phyloP scores from a whole-genome alignment of 2,797 vertebrate species.

The Onychomys arenicola region DNA sequence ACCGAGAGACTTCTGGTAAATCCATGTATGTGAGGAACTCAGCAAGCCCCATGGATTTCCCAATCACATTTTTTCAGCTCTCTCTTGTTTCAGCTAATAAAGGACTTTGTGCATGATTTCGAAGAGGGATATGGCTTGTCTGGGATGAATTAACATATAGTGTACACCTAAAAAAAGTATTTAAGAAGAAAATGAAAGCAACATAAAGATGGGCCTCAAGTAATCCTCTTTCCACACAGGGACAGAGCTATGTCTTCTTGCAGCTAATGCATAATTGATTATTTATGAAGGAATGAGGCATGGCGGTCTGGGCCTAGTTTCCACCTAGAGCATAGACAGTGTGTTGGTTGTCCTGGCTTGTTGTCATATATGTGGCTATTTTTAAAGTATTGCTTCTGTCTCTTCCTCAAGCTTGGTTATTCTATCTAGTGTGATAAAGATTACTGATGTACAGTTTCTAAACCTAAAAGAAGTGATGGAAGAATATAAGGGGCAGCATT shows the following conservation, averaged over 20 bases:
- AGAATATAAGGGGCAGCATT: constrained; percentile 57
- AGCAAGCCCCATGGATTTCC: constrained; percentile 59
- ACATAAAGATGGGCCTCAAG: constrained; percentile 42
- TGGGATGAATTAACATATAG: constrained; percentile 23
- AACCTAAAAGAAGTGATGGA: constrained; percentile 68
- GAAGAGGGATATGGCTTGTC: constrained; percentile 40
- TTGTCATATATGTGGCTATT: constrained; percentile 69
- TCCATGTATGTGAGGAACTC: constrained; percentile 29
- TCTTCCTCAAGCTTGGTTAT: constrained; percentile 71
- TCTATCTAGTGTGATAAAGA: constrained; percentile 76
- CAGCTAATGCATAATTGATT: constrained; percentile 36
- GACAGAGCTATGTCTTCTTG: constrained; percentile 44
- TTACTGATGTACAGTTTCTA: constrained; percentile 72
- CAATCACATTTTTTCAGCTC: constrained; percentile 47
- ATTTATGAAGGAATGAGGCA: constrained; percentile 66
- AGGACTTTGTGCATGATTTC: constrained; percentile 58
- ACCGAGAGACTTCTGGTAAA: constrained; percentile 41
- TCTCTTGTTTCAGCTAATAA: constrained; percentile 71
- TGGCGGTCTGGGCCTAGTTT: constrained; percentile 59
- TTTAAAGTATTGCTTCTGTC: constrained; percentile 75
- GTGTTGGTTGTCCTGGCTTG: constrained; percentile 70
- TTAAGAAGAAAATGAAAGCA: constrained; percentile 62
- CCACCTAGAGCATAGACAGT: constrained; percentile 39
- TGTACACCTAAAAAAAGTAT: constrained; percentile 8
- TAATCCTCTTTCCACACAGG: constrained; percentile 26